Conservation (phyloP, 2,888 invertebrate species). For the Venusia cambrica region DNA sequence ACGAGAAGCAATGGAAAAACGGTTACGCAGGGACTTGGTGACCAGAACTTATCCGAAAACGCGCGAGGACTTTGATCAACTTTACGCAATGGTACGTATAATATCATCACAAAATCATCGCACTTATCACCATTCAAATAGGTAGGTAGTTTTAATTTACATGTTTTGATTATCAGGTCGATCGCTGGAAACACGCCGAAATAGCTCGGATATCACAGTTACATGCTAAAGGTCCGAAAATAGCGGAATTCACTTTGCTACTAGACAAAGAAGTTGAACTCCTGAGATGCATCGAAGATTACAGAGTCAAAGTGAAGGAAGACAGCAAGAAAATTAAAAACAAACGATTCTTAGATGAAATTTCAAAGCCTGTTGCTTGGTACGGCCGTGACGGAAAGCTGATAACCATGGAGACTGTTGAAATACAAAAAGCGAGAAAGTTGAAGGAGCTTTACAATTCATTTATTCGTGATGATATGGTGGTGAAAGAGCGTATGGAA, state of each 20-base stretch:
- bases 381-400: slow-evolving; percentile 85
- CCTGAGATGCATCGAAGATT: slow-evolving; percentile 85
- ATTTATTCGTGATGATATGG: slow-evolving; percentile 80
- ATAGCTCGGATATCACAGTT: slow-evolving; percentile 82
- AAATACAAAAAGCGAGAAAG: slow-evolving; percentile 89
- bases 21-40: slow-evolving; percentile 79
- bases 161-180: slow-evolving; percentile 62
- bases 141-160: too few relatives aligned
- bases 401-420: slow-evolving; percentile 90
- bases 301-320: slow-evolving; percentile 82
- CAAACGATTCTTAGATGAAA: slow-evolving; percentile 83
- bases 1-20: slow-evolving; percentile 74
- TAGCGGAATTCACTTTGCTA: slow-evolving; percentile 85
- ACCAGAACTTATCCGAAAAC: slow-evolving; percentile 86
- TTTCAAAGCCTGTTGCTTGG: slow-evolving; percentile 89
- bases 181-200: slow-evolving; percentile 85
- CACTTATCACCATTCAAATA: background rate
- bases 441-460: slow-evolving; percentile 87
- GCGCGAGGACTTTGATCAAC: slow-evolving; percentile 87
- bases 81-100: slow-evolving; percentile 83
- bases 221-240: slow-evolving; percentile 85
- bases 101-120: background rate
- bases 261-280: slow-evolving; percentile 88
- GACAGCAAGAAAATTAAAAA: slow-evolving; percentile 82
- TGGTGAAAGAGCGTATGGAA: slow-evolving; percentile 84